These are phyloP conservation scores for Saccostrea glomerata DNA, from an alignment of 1,140 invertebrate species.

Conservation along the genomic window DNA sequence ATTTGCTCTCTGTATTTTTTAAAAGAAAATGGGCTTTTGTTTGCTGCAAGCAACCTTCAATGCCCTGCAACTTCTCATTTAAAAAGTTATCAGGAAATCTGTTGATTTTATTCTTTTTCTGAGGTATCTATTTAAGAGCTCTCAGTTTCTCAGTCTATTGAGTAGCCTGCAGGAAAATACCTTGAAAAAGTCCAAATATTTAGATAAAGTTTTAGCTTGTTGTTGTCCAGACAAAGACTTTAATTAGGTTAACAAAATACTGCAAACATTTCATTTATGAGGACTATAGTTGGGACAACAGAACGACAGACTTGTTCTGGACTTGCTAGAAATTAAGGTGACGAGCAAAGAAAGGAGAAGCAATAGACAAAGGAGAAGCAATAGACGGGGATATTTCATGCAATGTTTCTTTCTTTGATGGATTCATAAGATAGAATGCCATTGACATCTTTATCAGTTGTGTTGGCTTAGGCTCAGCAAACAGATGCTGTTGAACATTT, in stretches of 20 bases:
- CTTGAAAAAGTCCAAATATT: slow-evolving; percentile 30
- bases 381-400: not conserved
- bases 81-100: slow-evolving; percentile 21
- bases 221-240: slow-evolving; percentile 29
- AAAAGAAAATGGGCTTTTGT: not conserved
- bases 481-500: slow-evolving; percentile 28
- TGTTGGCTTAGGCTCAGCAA: slow-evolving; percentile 26
- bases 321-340: not conserved
- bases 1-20: not conserved
- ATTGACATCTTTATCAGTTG: slow-evolving; percentile 36
- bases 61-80: not conserved
- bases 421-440: slow-evolving; percentile 36
- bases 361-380: not conserved
- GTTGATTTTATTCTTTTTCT: not conserved
- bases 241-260: slow-evolving; percentile 37
- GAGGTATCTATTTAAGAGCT: slow-evolving; percentile 4
- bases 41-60: not conserved
- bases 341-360: not conserved
- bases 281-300: not conserved
- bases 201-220: slow-evolving; percentile 29
- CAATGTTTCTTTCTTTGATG: slow-evolving; percentile 25
- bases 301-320: not conserved
- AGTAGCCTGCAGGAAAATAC: slow-evolving; percentile 22
- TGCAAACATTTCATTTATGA: slow-evolving; percentile 29
- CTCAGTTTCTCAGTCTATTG: not conserved